Evolutionary conservation across 2,113 vertebrate species (phyloP).

Genomic region (Parus major): DNA sequence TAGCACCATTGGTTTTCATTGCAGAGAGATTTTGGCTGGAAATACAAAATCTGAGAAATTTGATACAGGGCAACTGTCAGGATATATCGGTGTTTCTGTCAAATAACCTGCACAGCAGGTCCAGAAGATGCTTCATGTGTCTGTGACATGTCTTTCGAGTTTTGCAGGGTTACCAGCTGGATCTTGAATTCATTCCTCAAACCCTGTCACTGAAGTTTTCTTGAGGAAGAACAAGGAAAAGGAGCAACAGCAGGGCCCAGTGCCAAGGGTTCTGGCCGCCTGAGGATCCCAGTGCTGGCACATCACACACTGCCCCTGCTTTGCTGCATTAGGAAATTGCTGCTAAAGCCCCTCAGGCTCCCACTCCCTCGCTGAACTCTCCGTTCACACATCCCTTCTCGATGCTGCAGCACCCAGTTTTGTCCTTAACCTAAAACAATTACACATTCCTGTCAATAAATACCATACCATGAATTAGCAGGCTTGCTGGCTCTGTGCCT

Average conservation of each 20-base stretch:
- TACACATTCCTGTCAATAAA: conserved; percentile 56
- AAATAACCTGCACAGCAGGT: not conserved
- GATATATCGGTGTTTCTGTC: not conserved
- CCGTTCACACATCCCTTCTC: not conserved
- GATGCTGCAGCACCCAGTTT: not conserved
- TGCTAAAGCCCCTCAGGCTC: not conserved
- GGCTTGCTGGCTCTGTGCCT: conserved; percentile 47
- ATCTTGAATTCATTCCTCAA: not conserved
- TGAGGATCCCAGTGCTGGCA: not conserved
- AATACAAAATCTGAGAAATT: not conserved
- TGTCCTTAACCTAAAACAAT: not conserved
- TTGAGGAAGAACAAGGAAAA: not conserved
- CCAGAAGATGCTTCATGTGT: not conserved
- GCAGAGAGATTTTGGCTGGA: not conserved
- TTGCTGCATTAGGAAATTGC: not conserved
- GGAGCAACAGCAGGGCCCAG: not conserved
- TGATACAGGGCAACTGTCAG: not conserved
- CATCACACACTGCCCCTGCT: not conserved
- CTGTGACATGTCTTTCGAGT: not conserved
- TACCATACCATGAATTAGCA: not conserved
- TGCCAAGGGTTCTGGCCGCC: not conserved
- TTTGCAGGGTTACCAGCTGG: not conserved
- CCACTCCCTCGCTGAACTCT: not conserved
- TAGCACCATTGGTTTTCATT: not conserved
- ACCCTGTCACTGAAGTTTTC: not conserved